Percentiles rank a stretch among this genome's conserved stretches.
Evolutionary conservation across 2,797 vertebrate genomes (phyloP).

Genomic region (Crocidura indochinensis): DNA sequence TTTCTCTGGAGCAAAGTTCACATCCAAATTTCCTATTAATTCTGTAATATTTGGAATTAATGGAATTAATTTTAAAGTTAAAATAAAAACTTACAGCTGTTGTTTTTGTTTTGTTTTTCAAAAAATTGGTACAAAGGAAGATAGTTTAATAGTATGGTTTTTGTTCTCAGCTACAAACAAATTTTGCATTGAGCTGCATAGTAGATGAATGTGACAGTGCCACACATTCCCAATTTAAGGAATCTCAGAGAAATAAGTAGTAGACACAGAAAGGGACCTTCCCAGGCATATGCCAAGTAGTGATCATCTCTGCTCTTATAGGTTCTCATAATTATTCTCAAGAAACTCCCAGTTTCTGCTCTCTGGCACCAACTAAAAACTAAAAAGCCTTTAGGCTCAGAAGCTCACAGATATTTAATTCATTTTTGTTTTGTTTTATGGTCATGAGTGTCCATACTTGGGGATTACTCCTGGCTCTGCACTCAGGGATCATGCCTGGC

Average conservation of each 20-base stretch:
- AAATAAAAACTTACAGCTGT: background rate
- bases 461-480: too few relatives aligned
- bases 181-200: background rate
- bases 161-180: background rate
- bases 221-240: too few relatives aligned
- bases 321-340: background rate
- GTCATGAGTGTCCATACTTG: too few relatives aligned
- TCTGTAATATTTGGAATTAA: background rate
- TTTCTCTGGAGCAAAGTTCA: constrained; percentile 3
- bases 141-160: background rate
- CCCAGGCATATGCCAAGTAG: background rate
- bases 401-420: background rate
- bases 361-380: background rate
- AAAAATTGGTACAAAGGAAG: background rate
- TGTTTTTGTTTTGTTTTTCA: constrained; percentile 1
- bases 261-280: too few relatives aligned
- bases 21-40: background rate
- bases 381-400: background rate
- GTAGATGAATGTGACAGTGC: background rate
- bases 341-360: background rate
- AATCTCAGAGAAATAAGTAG: too few relatives aligned
- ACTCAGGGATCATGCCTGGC: too few relatives aligned
- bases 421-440: background rate
- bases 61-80: background rate
- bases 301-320: background rate